Evolutionary conservation across 2,797 vertebrate species (phyloP).

Genomic region (Adrianichthys oophorus): DNA sequence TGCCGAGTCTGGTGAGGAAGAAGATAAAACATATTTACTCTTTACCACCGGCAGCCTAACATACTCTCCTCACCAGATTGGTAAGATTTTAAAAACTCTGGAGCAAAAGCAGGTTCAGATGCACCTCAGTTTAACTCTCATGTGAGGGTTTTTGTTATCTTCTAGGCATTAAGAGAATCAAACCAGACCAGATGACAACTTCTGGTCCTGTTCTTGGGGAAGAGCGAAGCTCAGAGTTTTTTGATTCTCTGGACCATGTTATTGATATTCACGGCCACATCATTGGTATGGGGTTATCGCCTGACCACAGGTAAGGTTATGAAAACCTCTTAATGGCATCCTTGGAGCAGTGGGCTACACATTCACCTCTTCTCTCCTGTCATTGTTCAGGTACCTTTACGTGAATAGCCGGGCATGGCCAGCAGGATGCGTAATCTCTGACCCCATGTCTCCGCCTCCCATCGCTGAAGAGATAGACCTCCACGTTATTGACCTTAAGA

Average conservation of each 20-base stretch:
- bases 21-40: slow-evolving; percentile 90
- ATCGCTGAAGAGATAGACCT: slow-evolving; percentile 96
- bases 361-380: background rate
- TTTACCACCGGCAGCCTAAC: slow-evolving; percentile 98
- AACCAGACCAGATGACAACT: slow-evolving; percentile 96
- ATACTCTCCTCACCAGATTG: slow-evolving; percentile 97
- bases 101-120: background rate
- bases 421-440: slow-evolving; percentile 85
- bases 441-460: slow-evolving; percentile 94
- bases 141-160: background rate
- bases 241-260: slow-evolving; percentile 93
- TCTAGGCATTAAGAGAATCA: slow-evolving; percentile 92
- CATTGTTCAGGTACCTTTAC: slow-evolving; percentile 86
- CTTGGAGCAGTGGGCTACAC: too few species aligned
- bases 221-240: slow-evolving; percentile 90
- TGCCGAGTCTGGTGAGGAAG: slow-evolving; percentile 59
- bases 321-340: background rate
- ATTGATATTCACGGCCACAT: slow-evolving; percentile 97
- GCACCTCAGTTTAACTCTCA: background rate
- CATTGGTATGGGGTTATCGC: slow-evolving; percentile 97
- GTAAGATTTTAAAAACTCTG: slow-evolving; percentile 60
- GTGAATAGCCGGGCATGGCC: slow-evolving; percentile 98
- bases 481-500: slow-evolving; percentile 94
- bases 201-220: slow-evolving; percentile 90
- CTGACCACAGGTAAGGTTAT: slow-evolving; percentile 88